Conservation (phyloP, 2,797 vertebrate species). For the Cheirogaleus major region DNA sequence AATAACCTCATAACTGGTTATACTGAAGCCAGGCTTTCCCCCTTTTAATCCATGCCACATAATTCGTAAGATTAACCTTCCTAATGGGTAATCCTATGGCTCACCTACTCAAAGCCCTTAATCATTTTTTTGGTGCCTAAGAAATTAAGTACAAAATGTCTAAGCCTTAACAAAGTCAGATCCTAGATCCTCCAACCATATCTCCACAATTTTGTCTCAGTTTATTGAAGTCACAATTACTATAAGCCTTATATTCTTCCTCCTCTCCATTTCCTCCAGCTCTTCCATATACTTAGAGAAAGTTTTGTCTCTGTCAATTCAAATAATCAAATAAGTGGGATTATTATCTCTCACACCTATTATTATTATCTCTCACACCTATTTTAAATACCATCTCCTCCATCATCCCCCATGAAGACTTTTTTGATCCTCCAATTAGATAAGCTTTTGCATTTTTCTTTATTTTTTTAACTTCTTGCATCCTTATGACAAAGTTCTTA, state of each 20-base stretch:
- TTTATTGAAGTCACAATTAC: background rate
- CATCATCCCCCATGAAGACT: background rate
- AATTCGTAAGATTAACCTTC: slow-evolving; percentile 39
- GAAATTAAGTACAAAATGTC: background rate
- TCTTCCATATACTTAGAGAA: background rate
- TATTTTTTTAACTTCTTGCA: background rate
- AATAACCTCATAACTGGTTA: background rate
- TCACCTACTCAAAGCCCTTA: background rate
- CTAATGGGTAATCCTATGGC: background rate
- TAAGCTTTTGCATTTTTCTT: background rate
- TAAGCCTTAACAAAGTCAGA: background rate
- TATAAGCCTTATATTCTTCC: background rate
- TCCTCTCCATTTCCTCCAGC: background rate
- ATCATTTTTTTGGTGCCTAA: background rate
- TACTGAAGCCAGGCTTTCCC: background rate
- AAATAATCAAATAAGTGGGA: too few species aligned
- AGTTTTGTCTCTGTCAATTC: background rate
- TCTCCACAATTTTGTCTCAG: background rate
- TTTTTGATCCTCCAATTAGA: background rate
- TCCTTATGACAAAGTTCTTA: background rate
- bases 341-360: background rate
- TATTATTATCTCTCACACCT: background rate
- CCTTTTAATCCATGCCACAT: background rate
- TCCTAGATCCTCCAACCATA: background rate
- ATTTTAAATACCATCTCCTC: background rate